Conservation (phyloP, 2,888 invertebrate species). For the Nephrotoma flavescens region DNA sequence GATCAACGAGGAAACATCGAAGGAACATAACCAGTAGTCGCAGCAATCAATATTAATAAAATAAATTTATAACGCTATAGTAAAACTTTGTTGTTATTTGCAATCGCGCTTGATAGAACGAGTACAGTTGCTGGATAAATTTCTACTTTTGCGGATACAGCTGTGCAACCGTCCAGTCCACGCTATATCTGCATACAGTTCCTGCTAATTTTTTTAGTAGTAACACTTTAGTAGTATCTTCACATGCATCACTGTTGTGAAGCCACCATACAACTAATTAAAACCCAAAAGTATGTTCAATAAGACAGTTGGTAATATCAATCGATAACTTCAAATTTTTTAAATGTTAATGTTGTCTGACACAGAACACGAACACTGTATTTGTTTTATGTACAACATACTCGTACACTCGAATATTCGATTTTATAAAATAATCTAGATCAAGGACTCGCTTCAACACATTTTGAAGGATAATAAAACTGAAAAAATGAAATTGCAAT, state of each 20-base stretch:
- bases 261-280: neutral
- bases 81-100: too few species aligned
- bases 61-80: too few species aligned
- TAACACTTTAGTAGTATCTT: too few species aligned
- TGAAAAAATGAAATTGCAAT: neutral
- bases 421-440: neutral
- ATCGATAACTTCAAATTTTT: neutral
- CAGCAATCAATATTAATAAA: too few species aligned
- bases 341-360: neutral
- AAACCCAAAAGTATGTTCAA: neutral
- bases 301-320: neutral
- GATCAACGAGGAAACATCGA: too few species aligned
- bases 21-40: too few species aligned
- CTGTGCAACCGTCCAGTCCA: too few species aligned
- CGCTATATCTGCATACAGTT: too few species aligned
- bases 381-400: neutral
- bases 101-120: too few species aligned
- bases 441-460: neutral
- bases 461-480: neutral
- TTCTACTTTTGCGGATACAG: too few species aligned
- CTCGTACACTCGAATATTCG: neutral
- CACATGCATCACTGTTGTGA: neutral
- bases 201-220: too few species aligned
- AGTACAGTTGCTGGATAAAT: too few species aligned
- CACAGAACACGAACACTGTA: neutral